These are phyloP conservation scores for Cerastis rubricosa DNA, from an alignment of 2,888 invertebrate species.

Conservation along the genomic window DNA sequence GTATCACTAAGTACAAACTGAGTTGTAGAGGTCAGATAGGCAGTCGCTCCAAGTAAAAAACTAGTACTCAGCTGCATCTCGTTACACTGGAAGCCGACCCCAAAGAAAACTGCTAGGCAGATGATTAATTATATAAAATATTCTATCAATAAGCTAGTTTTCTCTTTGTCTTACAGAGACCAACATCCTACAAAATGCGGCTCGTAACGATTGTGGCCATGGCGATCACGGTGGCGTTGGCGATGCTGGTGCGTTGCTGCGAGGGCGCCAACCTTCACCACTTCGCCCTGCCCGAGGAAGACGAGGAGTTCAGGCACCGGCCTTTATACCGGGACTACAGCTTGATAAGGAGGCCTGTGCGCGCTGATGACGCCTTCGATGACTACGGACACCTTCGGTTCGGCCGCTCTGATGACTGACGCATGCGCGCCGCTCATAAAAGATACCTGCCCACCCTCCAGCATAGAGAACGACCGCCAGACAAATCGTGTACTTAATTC, in stretches of 20 bases:
- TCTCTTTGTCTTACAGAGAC: conserved; percentile 45
- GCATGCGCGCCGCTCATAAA: conserved; percentile 60
- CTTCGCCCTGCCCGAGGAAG: conserved; percentile 78
- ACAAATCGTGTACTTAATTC: conserved; percentile 64
- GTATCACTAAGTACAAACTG: neutral
- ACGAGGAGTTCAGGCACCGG: conserved; percentile 80
- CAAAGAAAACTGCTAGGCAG: neutral
- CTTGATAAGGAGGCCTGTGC: conserved; percentile 83
- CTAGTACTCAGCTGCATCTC: neutral
- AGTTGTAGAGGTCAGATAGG: neutral
- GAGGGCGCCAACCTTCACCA: conserved; percentile 77
- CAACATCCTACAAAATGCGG: conserved; percentile 75
- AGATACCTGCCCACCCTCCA: conserved; percentile 58
- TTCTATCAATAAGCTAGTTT: neutral
- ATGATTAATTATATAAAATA: neutral
- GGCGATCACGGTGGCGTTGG: conserved; percentile 73
- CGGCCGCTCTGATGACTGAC: conserved; percentile 91
- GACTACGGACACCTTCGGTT: conserved; percentile 95
- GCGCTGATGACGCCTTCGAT: conserved; percentile 92
- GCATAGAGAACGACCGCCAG: conserved; percentile 58
- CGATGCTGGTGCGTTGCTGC: conserved; percentile 75
- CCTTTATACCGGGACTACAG: conserved; percentile 91
- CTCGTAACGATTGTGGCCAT: conserved; percentile 75
- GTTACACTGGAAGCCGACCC: neutral
- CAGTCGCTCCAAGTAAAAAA: neutral